Base-by-base conservation (phyloP, 2,113 vertebrate species). In the Rhinopomastus cyanomelas region DNA sequence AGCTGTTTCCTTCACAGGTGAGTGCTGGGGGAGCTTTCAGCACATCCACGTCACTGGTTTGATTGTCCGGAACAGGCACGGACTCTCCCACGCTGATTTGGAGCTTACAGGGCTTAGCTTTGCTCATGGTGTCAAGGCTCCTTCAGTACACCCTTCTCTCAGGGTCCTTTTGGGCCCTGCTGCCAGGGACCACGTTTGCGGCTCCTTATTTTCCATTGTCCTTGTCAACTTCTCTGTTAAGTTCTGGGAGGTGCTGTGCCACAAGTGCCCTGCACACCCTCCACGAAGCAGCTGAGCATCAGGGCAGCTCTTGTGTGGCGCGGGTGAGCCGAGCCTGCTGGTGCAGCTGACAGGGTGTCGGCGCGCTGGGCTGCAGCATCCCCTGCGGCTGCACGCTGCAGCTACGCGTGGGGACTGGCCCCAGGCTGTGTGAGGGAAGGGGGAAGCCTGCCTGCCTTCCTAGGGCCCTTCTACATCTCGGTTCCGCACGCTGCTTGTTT, bases 291-390 rank as follows among this genome's bases (percentile, higher is more conserved):
- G 85, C 76, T 57, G 57, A 68, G 53, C 25, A 80, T 7, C 0
- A 1, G 37, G n/a, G 12, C 39, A n/a, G 0, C 36, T 16, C 7
- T 11, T 1, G 11, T 19, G 19, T 30, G 39, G 17, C 2, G 36
- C 17, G 5, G 32, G 17, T 8, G 56, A 46, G 34, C 46, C 49
- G 44, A 13, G 16, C 42, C 25, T 36, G 79, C 39, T 9, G 2
- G 12, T 6, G 0, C 26, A 36, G 21, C 46, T 55, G 44, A 0
- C 20, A 1, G 13, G 19, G 12, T 27, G 61, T 62, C n/a, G 27
- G 61, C 23, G 51, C 5, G 5, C 22, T 15, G 27, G 19, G 32
- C 48, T 80, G 52, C 30, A 73, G 36, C 48, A n/a, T 26, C 12
- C 22, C 83, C 37, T 79, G 53, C 60, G 64, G 29, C 34, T 49